Conservation (phyloP, 2,888 invertebrate species). For the Drosophila ustulata region DNA sequence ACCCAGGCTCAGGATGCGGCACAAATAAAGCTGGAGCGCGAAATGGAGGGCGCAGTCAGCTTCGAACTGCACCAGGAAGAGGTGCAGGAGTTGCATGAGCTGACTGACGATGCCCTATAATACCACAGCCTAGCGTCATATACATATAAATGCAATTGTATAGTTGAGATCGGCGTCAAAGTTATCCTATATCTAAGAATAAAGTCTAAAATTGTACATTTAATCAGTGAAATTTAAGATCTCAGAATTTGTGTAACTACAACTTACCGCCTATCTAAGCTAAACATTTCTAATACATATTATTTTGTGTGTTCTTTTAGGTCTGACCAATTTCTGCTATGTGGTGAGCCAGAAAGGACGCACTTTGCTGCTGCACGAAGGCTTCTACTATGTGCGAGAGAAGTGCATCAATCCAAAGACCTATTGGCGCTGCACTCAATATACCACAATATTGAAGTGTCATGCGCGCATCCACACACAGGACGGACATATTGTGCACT, state of each 20-base stretch:
- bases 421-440: constrained; percentile 85
- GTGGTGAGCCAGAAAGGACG: constrained; percentile 84
- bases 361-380: constrained; percentile 75
- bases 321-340: constrained; percentile 46
- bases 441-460: constrained; percentile 82
- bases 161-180: constrained; percentile 25
- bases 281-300: neutral
- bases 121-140: constrained; percentile 46
- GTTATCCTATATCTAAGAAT: constrained; percentile 23
- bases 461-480: constrained; percentile 83
- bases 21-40: constrained; percentile 64
- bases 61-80: constrained; percentile 72
- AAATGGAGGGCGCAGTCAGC: constrained; percentile 68
- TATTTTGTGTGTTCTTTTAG: constrained; percentile 15
- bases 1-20: constrained; percentile 49
- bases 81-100: constrained; percentile 57
- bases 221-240: neutral
- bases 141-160: constrained; percentile 34
- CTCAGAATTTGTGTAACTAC: neutral
- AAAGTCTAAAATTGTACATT: constrained; percentile 22
- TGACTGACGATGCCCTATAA: constrained; percentile 52
- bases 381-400: constrained; percentile 83
- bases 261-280: neutral
- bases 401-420: constrained; percentile 82
- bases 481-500: constrained; percentile 74